Percentiles rank a stretch among this genome's conserved stretches.
phyloP scores from a whole-genome alignment of 1,140 invertebrate species.

The Trichonephila inaurata region DNA sequence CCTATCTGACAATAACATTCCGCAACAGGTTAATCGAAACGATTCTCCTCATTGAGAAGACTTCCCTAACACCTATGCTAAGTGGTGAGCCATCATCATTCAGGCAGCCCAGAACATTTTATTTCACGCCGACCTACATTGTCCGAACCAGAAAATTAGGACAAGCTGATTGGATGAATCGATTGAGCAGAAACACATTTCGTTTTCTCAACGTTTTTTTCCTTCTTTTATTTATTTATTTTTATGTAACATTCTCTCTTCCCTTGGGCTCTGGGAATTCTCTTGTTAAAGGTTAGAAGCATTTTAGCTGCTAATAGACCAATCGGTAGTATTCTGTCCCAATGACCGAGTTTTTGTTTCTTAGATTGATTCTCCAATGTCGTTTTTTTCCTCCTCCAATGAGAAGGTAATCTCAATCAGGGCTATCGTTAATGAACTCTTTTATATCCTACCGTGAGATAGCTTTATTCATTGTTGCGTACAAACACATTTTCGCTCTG shows the following conservation, averaged over 20 bases:
- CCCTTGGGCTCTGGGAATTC: neutral
- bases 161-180: conserved; percentile 29
- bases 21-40: neutral
- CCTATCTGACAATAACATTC: neutral
- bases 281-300: neutral
- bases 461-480: neutral
- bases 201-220: neutral
- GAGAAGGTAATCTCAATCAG: neutral
- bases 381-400: neutral
- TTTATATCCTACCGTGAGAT: neutral
- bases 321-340: neutral
- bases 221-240: neutral
- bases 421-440: conserved; percentile 16
- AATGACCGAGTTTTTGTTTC: conserved; percentile 30
- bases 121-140: conserved; percentile 51
- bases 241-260: neutral
- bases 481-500: neutral
- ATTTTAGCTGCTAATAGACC: conserved; percentile 24
- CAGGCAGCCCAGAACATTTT: neutral
- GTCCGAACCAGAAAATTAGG: conserved; percentile 44
- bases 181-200: conserved; percentile 5
- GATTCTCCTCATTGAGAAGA: neutral
- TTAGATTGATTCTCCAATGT: neutral
- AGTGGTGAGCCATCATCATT: neutral
- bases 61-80: neutral